These are phyloP conservation scores for Protonemura montana DNA, from an alignment of 2,888 invertebrate genomes.

Conservation along the genomic window DNA sequence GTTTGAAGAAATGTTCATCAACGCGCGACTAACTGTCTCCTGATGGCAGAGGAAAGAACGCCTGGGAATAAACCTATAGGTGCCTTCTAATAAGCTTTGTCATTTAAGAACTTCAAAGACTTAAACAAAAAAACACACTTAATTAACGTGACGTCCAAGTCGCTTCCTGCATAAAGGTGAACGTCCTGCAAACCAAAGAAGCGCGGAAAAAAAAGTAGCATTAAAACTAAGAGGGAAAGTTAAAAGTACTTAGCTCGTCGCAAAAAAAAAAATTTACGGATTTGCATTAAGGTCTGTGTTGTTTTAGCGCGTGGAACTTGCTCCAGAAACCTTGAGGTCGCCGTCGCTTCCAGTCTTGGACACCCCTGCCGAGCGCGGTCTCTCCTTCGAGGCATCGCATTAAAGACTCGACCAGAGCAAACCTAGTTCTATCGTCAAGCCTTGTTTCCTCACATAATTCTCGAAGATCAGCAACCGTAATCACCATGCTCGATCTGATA, in stretches of 20 bases:
- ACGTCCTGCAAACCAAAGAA: not conserved
- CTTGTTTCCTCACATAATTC: constrained; percentile 33
- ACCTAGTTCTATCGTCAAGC: not conserved
- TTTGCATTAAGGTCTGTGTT: not conserved
- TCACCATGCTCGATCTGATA: constrained; percentile 20
- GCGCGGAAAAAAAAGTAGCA: not conserved
- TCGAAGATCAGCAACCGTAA: constrained; percentile 20
- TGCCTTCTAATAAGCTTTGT: too few species aligned
- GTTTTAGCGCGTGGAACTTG: not conserved
- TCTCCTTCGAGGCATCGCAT: too few species aligned
- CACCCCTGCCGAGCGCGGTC: not conserved
- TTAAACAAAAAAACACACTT: too few species aligned
- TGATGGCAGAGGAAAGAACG: too few species aligned
- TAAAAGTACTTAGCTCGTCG: not conserved
- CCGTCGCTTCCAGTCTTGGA: not conserved
- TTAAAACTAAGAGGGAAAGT: not conserved
- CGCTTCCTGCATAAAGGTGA: not conserved
- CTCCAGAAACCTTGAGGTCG: not conserved
- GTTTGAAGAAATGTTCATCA: too few species aligned
- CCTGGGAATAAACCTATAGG: too few species aligned
- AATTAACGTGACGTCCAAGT: not conserved
- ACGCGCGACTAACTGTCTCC: too few species aligned
- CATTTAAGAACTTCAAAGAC: too few species aligned
- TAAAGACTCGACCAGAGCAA: not conserved
- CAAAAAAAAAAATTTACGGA: not conserved